Base-by-base conservation (phyloP, 2,797 vertebrate species). In the Falco cherrug region DNA sequence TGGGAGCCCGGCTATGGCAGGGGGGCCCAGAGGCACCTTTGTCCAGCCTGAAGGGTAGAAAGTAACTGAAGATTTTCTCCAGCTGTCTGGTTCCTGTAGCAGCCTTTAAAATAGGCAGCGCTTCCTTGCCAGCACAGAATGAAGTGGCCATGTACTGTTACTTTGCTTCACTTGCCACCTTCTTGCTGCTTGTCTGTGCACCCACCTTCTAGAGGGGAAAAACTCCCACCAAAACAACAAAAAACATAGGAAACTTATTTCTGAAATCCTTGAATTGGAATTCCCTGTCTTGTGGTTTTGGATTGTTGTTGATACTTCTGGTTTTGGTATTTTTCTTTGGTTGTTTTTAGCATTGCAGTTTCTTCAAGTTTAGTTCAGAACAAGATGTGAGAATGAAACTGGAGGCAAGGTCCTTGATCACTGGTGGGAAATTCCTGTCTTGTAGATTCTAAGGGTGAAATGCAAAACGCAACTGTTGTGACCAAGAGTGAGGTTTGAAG, bases 141-240 rank as follows among this genome's bases (percentile, higher is more conserved):
- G 51, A 2, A 12, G 22, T 4, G 53, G 10, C 45, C 47, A 0
- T 1, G 9, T 15, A 3, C 29, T 9, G 67, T 4, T 16, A 0
- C 41, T 69, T 18, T 0, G 1, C 33, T 18, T 15, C 24, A 2
- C 9, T n/a, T 16, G 56, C 31, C 0, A 8, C 12, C 12, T 29
- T 16, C 13, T 19, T 10, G 28, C 22, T 12, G 25, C 12, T 14
- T 31, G 51, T 13, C 16, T 20, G n/a, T 22, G 57, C 9, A 0
- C 13, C 33, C 8, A 6, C 50, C 41, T 68, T 20, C 25, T 22
- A 0, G n/a, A 21, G 57, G 57, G 57, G n/a, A 19, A 51, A 57
- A 68, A 76, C 45, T 18, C 45, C 45, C 17, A 35, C 71, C 21
- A 13, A 76, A 93, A 13, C 57, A 19, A 4, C 16, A 5, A 2